A percentile compares a stretch with the other conserved stretches of the same genome.
phyloP scores from a whole-genome alignment of 2,888 invertebrate genomes.

The Noctua fimbriata region DNA sequence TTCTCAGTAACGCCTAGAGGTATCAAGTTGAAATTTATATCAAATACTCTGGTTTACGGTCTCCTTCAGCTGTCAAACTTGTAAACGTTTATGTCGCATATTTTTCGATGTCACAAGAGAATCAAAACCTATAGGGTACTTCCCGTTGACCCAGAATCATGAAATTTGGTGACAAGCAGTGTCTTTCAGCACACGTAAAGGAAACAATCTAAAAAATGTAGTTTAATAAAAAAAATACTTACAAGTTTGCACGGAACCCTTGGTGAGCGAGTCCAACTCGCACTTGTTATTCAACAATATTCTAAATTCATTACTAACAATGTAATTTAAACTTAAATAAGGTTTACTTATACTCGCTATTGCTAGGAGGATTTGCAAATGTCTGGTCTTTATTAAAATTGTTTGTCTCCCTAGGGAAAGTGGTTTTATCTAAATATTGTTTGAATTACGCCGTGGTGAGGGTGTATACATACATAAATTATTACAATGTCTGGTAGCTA shows the following conservation, averaged over 20 bases:
- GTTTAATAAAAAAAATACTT: too few relatives aligned
- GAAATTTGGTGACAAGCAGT: too few relatives aligned
- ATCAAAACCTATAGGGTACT: too few relatives aligned
- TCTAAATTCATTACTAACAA: conserved; percentile 13
- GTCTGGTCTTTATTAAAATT: conserved; percentile 11
- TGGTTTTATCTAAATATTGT: conserved; percentile 14
- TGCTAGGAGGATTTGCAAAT: conserved; percentile 9
- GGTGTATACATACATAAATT: conserved; percentile 5
- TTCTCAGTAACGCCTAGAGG: too few relatives aligned
- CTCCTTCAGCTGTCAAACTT: too few relatives aligned
- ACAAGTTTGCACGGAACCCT: background rate
- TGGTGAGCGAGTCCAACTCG: background rate
- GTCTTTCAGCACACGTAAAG: too few relatives aligned
- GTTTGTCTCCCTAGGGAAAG: background rate
- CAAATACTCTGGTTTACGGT: too few relatives aligned
- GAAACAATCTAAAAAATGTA: too few relatives aligned
- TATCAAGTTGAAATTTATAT: too few relatives aligned
- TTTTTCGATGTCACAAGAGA: too few relatives aligned
- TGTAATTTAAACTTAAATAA: conserved; percentile 37
- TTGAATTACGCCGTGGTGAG: background rate
- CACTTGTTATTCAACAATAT: background rate
- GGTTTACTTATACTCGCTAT: background rate
- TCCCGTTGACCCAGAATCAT: too few relatives aligned
- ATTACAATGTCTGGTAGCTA: background rate
- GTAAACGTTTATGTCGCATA: too few relatives aligned